These are phyloP conservation scores for Drosophila auraria DNA, from an alignment of 1,140 invertebrate genomes.

Conservation along the genomic window DNA sequence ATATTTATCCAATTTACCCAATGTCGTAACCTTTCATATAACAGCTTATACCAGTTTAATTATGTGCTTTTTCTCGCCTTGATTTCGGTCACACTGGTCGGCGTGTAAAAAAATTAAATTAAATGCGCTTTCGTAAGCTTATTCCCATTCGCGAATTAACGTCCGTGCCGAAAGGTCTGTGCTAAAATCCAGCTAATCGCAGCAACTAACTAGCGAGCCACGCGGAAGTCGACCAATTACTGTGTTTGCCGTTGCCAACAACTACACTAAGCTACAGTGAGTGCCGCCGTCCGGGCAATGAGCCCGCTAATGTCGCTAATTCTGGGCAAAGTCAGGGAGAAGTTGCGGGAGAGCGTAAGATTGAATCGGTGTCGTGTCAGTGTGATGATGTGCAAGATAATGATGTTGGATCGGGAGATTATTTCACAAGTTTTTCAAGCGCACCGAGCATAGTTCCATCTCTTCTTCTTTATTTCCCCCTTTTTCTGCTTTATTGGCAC, in stretches of 20 bases:
- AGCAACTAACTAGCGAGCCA: slow-evolving; percentile 13
- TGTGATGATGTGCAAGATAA: slow-evolving; percentile 25
- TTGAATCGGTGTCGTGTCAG: slow-evolving; percentile 25
- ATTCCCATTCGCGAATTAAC: slow-evolving; percentile 10
- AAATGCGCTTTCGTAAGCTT: slow-evolving; percentile 3
- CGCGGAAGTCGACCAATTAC: slow-evolving; percentile 37
- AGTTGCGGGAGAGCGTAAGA: slow-evolving; percentile 65
- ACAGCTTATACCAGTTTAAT: not conserved
- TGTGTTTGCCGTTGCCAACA: slow-evolving; percentile 16
- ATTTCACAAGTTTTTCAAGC: slow-evolving; percentile 69
- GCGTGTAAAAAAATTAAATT: slow-evolving; percentile 1
- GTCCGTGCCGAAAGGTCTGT: slow-evolving; percentile 17
- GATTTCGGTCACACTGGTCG: not conserved
- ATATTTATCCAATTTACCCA: not conserved
- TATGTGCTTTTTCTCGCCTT: not conserved
- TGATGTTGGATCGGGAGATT: slow-evolving; percentile 41
- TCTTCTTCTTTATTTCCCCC: slow-evolving; percentile 11
- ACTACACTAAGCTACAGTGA: slow-evolving; percentile 37
- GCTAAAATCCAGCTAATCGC: not conserved
- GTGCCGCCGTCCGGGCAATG: slow-evolving; percentile 36
- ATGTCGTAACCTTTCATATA: not conserved
- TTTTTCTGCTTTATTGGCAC: slow-evolving; percentile 59
- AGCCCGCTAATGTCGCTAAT: slow-evolving; percentile 58
- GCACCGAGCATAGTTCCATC: slow-evolving; percentile 41
- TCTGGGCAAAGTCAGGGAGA: slow-evolving; percentile 68